Evolutionary conservation across 1,140 invertebrate species (phyloP).

Genomic region (Drosophila obscura): DNA sequence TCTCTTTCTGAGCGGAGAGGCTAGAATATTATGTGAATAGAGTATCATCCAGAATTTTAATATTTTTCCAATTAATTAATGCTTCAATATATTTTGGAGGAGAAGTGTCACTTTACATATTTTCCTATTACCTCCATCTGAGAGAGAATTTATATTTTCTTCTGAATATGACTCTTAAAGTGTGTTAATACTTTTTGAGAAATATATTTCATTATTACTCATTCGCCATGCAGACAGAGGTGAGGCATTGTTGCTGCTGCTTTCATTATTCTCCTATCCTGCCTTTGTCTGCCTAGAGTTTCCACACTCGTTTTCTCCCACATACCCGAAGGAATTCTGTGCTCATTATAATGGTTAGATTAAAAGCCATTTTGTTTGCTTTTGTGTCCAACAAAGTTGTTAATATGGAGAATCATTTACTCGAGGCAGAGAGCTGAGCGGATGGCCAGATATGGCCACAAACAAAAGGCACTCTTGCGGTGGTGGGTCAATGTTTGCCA

Average conservation of each 20-base stretch:
- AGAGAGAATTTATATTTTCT: no score
- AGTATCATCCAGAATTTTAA: no score
- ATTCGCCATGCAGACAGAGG: constrained; percentile 35
- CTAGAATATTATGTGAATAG: no score
- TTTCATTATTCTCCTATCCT: neutral
- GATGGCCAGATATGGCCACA: constrained; percentile 7
- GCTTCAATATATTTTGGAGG: no score
- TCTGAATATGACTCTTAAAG: no score
- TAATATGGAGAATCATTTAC: constrained; percentile 63
- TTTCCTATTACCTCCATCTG: no score
- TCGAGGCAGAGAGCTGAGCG: constrained; percentile 23
- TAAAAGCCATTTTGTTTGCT: constrained; percentile 63
- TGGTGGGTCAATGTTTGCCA: constrained; percentile 41
- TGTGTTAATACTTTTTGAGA: no score
- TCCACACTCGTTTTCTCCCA: constrained; percentile 8
- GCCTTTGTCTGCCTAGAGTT: neutral
- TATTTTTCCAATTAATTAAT: no score
- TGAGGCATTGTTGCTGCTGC: neutral
- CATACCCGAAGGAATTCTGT: constrained; percentile 17
- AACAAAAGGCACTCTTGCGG: constrained; percentile 37
- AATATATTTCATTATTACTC: constrained; percentile 2
- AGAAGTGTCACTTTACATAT: no score
- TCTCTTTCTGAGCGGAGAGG: no score
- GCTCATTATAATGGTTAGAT: constrained; percentile 59
- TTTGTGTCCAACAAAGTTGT: constrained; percentile 61